A percentile compares a stretch with the other conserved stretches of the same genome.
phyloP scores from a whole-genome alignment of 2,888 invertebrate genomes.

The Diaprepes abbreviatus region DNA sequence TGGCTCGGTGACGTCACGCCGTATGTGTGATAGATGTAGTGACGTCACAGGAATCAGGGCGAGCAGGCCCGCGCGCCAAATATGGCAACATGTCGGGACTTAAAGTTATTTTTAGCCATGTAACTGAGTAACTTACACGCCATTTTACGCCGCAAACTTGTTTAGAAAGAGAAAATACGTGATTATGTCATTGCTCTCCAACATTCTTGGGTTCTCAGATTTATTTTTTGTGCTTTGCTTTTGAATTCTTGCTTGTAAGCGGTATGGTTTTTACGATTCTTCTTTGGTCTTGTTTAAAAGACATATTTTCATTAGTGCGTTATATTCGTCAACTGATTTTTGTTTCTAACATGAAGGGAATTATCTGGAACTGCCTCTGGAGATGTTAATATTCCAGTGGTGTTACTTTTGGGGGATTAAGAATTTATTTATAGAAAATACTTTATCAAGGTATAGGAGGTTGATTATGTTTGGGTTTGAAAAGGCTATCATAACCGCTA shows the following conservation, averaged over 20 bases:
- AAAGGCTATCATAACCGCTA: too few relatives aligned
- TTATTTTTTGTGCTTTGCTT: not conserved
- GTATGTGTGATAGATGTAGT: conserved; percentile 15
- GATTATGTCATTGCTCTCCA: conserved; percentile 36
- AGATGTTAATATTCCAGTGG: not conserved
- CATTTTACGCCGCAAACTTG: conserved; percentile 24
- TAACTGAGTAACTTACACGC: conserved; percentile 27
- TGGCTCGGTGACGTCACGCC: conserved; percentile 5
- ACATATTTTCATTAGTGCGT: not conserved
- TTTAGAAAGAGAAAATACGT: conserved; percentile 30
- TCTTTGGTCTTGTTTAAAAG: not conserved
- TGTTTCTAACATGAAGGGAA: not conserved
- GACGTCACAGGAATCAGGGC: conserved; percentile 44
- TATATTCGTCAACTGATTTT: not conserved
- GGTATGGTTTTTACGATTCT: not conserved
- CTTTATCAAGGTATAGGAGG: too few relatives aligned
- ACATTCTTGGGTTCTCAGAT: conserved; percentile 10
- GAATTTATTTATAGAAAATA: too few relatives aligned
- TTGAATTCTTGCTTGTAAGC: not conserved
- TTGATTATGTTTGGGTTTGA: too few relatives aligned
- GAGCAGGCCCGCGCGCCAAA: conserved; percentile 36
- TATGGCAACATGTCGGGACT: conserved; percentile 33
- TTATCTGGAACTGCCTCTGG: not conserved
- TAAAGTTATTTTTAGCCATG: conserved; percentile 40
- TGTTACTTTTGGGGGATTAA: too few relatives aligned